Percentiles rank a stretch among this genome's conserved stretches.
phyloP scores from a whole-genome alignment of 2,888 invertebrate genomes.

The Hedychridium roseum region DNA sequence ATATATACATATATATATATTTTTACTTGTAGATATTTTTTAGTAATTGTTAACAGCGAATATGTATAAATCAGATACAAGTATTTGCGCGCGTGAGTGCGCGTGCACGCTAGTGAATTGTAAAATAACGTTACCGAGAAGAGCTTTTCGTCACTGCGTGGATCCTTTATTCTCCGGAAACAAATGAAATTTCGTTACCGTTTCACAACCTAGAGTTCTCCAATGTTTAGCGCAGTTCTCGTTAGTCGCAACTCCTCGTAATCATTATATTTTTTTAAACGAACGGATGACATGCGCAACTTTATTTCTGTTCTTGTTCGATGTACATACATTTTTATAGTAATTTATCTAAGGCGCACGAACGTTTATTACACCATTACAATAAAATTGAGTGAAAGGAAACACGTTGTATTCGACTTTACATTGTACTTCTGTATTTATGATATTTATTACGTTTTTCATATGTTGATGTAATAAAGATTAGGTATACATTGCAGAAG shows the following conservation, averaged over 20 bases:
- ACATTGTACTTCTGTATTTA: slow-evolving; percentile 43
- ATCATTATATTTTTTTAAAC: slow-evolving; percentile 17
- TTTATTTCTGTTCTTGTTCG: slow-evolving; percentile 34
- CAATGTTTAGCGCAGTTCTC: slow-evolving; percentile 5
- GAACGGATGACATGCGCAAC: slow-evolving; percentile 24
- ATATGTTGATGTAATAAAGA: slow-evolving; percentile 45
- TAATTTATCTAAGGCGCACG: slow-evolving; percentile 35
- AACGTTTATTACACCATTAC: slow-evolving; percentile 29
- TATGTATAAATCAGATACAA: slow-evolving; percentile 13
- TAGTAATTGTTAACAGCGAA: slow-evolving; percentile 53
- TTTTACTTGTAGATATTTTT: slow-evolving; percentile 61
- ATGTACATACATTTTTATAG: slow-evolving; percentile 40
- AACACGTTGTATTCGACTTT: slow-evolving; percentile 36
- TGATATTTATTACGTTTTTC: slow-evolving; percentile 51
- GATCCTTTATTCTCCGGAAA: slow-evolving; percentile 12
- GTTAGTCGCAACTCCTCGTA: slow-evolving; percentile 6
- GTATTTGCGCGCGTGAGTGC: slow-evolving; percentile 9
- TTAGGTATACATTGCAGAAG: slow-evolving; percentile 33
- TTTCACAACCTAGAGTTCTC: slow-evolving; percentile 13
- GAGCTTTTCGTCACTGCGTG: slow-evolving; percentile 20
- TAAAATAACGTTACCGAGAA: slow-evolving; percentile 33
- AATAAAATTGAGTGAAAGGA: slow-evolving; percentile 32
- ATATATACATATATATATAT: slow-evolving; percentile 42
- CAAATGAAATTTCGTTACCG: slow-evolving; percentile 32
- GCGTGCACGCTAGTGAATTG: slow-evolving; percentile 17